Evolutionary conservation across 2,113 vertebrate species (phyloP).

Genomic region (Phocoena sinus): DNA sequence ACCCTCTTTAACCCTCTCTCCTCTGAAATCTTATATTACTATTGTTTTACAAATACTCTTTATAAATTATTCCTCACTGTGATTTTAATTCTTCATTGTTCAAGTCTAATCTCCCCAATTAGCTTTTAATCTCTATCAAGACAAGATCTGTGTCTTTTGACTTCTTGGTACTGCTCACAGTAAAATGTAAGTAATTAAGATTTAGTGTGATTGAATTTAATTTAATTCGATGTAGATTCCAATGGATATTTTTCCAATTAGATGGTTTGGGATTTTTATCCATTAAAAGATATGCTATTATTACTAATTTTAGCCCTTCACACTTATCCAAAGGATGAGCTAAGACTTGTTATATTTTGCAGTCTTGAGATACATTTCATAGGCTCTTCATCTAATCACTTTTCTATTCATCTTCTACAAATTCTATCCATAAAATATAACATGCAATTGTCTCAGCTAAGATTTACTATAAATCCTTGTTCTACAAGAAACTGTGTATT

Average conservation of each 20-base stretch:
- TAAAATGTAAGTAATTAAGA: conserved; percentile 37
- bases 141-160: conserved; percentile 3
- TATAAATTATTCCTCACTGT: neutral
- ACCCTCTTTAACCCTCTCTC: neutral
- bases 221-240: conserved; percentile 42
- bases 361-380: neutral
- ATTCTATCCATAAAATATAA: neutral
- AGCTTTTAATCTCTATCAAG: conserved; percentile 30
- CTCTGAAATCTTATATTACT: neutral
- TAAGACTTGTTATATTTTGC: conserved; percentile 23
- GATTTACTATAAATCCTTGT: neutral
- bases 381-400: neutral
- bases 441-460: neutral
- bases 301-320: neutral
- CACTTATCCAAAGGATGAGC: neutral
- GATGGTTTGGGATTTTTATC: neutral
- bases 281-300: conserved; percentile 28
- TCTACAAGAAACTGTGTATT: neutral
- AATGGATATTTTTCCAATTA: conserved; percentile 14
- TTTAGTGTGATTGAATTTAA: conserved; percentile 45
- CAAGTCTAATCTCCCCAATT: neutral
- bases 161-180: conserved; percentile 5
- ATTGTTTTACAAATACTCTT: neutral
- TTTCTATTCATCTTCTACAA: neutral
- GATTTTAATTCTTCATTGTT: conserved; percentile 29